Percentiles rank a stretch among this genome's conserved stretches.
These are phyloP conservation scores for Pituophis catenifer DNA, from an alignment of 2,113 vertebrate genomes.

Conservation along the genomic window DNA sequence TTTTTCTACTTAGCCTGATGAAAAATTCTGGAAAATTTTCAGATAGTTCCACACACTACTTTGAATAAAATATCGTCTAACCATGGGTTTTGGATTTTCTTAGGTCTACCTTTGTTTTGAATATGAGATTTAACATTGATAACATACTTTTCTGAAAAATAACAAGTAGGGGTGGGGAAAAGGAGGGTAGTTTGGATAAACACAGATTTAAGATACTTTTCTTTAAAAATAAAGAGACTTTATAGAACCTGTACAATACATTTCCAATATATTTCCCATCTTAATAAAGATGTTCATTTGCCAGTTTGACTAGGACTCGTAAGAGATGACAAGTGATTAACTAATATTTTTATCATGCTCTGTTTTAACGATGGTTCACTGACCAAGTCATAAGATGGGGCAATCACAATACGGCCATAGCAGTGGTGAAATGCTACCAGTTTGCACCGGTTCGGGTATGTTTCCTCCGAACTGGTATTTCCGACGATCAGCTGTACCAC, in stretches of 20 bases:
- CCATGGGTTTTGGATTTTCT: background rate
- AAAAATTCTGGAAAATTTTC: background rate
- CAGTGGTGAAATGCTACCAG: too few species aligned
- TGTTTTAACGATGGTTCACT: background rate
- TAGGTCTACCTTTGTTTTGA: background rate
- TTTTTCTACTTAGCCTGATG: background rate
- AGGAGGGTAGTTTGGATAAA: background rate
- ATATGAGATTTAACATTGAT: background rate
- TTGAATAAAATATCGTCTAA: background rate
- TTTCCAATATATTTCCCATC: background rate
- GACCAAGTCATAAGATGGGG: background rate
- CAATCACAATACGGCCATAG: background rate
- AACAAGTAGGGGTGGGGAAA: background rate
- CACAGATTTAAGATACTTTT: background rate
- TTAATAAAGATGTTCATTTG: background rate
- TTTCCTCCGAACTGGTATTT: too few species aligned
- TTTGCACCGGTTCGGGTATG: too few species aligned
- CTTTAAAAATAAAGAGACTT: background rate
- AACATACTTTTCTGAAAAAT: background rate
- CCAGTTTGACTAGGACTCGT: background rate
- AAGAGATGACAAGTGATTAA: background rate
- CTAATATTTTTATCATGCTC: background rate
- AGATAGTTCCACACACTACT: background rate
- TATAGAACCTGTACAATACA: background rate
- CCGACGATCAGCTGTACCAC: too few species aligned